Conservation (phyloP, 1,140 invertebrate species). For the Ooceraea biroi region DNA sequence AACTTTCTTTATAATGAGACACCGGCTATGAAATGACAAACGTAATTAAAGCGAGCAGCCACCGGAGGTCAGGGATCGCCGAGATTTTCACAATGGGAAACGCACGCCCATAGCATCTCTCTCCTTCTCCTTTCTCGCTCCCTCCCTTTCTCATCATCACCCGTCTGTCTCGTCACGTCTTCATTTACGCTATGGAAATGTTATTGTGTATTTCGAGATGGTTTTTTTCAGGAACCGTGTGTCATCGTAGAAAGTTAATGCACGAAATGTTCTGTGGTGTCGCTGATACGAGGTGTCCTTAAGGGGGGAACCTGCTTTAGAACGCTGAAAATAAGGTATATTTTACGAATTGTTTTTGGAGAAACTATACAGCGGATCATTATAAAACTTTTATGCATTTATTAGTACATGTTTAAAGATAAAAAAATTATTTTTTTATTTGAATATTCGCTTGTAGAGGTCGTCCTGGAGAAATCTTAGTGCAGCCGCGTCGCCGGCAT, state of each 20-base stretch:
- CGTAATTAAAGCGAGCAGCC: slow-evolving; percentile 82
- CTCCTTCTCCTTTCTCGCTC: background rate
- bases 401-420: too few relatives aligned
- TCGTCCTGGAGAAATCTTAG: too few relatives aligned
- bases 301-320: too few relatives aligned
- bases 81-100: slow-evolving; percentile 79
- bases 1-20: slow-evolving; percentile 85
- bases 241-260: slow-evolving; percentile 12
- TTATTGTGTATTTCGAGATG: slow-evolving; percentile 13
- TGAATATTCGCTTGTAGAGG: too few relatives aligned
- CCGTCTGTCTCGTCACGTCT: slow-evolving; percentile 19
- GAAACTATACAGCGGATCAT: too few relatives aligned
- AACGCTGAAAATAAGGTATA: too few relatives aligned
- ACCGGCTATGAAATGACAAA: slow-evolving; percentile 83
- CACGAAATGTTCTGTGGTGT: background rate
- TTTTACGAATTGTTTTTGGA: too few relatives aligned
- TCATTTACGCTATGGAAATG: slow-evolving; percentile 33
- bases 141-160: slow-evolving; percentile 42
- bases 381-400: too few relatives aligned
- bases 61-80: slow-evolving; percentile 77
- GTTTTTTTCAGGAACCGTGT: background rate
- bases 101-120: slow-evolving; percentile 11
- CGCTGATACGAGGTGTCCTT: too few relatives aligned
- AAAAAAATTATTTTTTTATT: too few relatives aligned
- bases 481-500: too few relatives aligned